These are phyloP conservation scores for Rugalucina vietnamica DNA, from an alignment of 2,888 invertebrate genomes.

Conservation along the genomic window DNA sequence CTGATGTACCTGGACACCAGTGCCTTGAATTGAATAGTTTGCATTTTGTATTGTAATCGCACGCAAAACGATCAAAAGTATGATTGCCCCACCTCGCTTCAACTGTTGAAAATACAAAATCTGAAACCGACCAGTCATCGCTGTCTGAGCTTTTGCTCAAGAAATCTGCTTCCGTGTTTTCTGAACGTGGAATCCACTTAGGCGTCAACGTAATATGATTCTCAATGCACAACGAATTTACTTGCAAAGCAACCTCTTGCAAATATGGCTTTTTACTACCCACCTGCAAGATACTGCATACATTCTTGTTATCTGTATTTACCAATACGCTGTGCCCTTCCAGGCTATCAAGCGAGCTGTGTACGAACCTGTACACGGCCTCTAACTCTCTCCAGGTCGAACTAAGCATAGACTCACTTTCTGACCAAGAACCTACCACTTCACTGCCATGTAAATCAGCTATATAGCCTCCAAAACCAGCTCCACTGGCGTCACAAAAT, in stretches of 20 bases:
- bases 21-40: slow-evolving; percentile 53
- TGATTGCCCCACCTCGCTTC: slow-evolving; percentile 3
- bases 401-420: not conserved
- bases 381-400: slow-evolving; percentile 19
- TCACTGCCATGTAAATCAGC: not conserved
- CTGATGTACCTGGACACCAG: slow-evolving; percentile 40
- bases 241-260: not conserved
- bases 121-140: slow-evolving; percentile 4
- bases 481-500: not conserved
- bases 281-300: not conserved
- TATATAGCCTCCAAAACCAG: slow-evolving; percentile 17
- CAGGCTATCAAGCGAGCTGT: not conserved
- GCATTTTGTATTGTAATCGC: slow-evolving; percentile 52
- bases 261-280: not conserved
- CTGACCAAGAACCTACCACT: not conserved
- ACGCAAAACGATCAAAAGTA: not conserved
- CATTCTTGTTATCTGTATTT: slow-evolving; percentile 30
- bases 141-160: slow-evolving; percentile 5
- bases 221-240: not conserved
- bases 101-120: not conserved
- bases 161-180: slow-evolving; percentile 7
- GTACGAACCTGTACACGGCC: not conserved
- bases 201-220: not conserved
- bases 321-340: not conserved
- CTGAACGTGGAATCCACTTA: slow-evolving; percentile 2